Evolutionary conservation across 1,140 invertebrate genomes (phyloP).

Genomic region (Tribolium madens): DNA sequence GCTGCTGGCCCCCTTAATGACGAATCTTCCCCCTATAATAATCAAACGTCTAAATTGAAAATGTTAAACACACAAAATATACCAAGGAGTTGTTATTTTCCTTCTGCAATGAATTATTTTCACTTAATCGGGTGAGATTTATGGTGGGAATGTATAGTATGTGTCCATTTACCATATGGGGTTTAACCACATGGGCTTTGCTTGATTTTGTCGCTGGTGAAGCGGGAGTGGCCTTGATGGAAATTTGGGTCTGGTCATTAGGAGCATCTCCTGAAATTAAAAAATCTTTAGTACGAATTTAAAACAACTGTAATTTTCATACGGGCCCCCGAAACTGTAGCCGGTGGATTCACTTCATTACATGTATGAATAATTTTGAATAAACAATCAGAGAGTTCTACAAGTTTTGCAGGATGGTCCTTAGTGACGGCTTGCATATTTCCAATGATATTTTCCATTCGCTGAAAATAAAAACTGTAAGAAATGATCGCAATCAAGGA

Average conservation of each 20-base stretch:
- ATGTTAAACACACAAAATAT: neutral
- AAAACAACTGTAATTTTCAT: neutral
- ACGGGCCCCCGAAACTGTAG: neutral
- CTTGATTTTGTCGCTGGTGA: neutral
- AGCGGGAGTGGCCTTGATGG: neutral
- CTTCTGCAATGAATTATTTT: neutral
- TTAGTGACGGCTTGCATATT: neutral
- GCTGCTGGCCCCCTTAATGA: neutral
- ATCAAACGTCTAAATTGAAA: too few species aligned
- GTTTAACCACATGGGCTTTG: constrained; percentile 10
- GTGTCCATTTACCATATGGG: constrained; percentile 24
- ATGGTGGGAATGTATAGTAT: constrained; percentile 9
- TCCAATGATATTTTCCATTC: neutral
- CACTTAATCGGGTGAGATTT: neutral
- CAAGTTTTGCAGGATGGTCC: neutral
- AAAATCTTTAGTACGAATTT: too few species aligned
- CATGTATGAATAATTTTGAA: neutral
- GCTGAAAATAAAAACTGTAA: neutral
- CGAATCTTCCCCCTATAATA: too few species aligned
- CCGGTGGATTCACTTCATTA: neutral
- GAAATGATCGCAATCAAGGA: neutral
- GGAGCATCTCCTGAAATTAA: neutral
- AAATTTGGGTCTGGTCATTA: neutral
- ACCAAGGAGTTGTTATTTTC: constrained; percentile 16
- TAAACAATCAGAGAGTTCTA: neutral